These are phyloP conservation scores for Notechis scutatus DNA, from an alignment of 2,113 vertebrate genomes.

Conservation along the genomic window DNA sequence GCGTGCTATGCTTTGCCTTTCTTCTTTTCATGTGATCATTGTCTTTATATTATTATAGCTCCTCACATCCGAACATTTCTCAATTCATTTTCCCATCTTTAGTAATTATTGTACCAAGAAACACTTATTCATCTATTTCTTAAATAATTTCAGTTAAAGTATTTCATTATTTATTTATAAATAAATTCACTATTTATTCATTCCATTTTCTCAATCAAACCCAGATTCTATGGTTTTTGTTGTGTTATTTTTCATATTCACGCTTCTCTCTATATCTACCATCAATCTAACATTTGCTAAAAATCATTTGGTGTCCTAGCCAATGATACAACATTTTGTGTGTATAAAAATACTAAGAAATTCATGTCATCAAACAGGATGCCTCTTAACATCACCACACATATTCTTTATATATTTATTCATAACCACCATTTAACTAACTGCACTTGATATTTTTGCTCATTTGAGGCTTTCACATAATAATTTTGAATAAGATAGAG, in stretches of 20 bases:
- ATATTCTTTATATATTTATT: not conserved
- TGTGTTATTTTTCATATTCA: not conserved
- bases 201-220: not conserved
- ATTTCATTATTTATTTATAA: not conserved
- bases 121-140: not conserved
- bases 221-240: not conserved
- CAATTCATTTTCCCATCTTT: not conserved
- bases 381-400: not conserved
- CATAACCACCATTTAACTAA: not conserved
- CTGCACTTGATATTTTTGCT: not conserved
- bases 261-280: not conserved
- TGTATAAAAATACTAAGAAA: not conserved
- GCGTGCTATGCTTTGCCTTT: not conserved
- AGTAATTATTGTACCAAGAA: not conserved
- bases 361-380: not conserved
- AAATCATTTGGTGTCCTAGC: not conserved
- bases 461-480: not conserved
- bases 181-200: not conserved
- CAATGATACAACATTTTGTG: not conserved
- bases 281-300: not conserved
- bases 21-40: not conserved
- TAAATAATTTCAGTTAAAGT: not conserved
- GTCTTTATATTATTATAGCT: not conserved
- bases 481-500: not conserved
- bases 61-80: not conserved